Evolutionary conservation across 2,113 vertebrate species (phyloP), one percentile per base, ranked within the genome.

Genomic region (Centrocercus urophasianus): DNA sequence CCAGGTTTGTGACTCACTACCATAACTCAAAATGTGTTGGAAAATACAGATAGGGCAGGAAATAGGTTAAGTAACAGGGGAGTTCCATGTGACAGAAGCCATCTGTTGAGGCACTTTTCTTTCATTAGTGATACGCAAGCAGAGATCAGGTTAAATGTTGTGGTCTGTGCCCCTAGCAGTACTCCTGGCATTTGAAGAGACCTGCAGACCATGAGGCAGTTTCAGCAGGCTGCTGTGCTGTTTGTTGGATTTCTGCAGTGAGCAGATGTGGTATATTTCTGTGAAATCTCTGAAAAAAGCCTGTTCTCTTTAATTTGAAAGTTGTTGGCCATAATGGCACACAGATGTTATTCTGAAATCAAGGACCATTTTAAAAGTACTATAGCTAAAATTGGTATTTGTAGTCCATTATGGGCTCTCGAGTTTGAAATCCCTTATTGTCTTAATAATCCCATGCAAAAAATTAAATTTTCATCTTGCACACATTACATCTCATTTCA

Each of bases 391-490:
- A 92, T 79, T 63, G 67, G 34, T 86, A 74, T 94, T 93, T 90
- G 48, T 82, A 71, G 52, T 89, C 90, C 85, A 81, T 93, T 94
- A 90, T 16, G 61, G 77, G 40, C 78, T 93, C 43, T 94, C 34
- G 59, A 69, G 69, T 89, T 88, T 47, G 70, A 95, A 95, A 95
- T 95, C 78, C 87, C 56, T 32, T 28, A 74, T 45, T 21, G 61
- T 89, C 84, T 91, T 59, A 50, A 56, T 93, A 97, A 97, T 93
- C 90, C 89, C 61, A 34, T 69, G 75, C 38, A 91, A 64, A 91
- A 83, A 83, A 81, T 64, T 30, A 69, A 57, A 86, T 87, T 66
- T 42, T 56, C 61, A 63, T 76, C 63, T 63, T 82, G 66, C 56
- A 73, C 52, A 47, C 74, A 43, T 34, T 54, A 64, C 50, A 56